Evolutionary conservation across 30 jellyfish, hydroid and myxozoan genomes (phyloP).

Genomic region (Pelagia noctiluca): DNA sequence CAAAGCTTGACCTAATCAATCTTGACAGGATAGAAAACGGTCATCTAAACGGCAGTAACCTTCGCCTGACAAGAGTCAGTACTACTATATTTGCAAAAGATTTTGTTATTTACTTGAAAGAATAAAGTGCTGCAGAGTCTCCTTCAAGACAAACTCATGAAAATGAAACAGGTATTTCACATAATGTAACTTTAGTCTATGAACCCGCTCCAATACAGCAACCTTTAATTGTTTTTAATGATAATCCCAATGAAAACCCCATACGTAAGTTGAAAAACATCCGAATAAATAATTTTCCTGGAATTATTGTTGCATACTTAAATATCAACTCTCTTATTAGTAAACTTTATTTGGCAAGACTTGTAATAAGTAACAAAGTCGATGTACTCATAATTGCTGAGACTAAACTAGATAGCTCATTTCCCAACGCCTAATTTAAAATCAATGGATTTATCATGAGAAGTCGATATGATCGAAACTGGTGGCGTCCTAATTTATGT

Average conservation of each 20-base stretch:
- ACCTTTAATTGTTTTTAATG: slow-evolving; percentile 24
- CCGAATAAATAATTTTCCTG: slow-evolving; percentile 20
- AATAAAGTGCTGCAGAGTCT: slow-evolving; percentile 49
- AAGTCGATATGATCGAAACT: slow-evolving; percentile 37
- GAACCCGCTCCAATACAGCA: slow-evolving; percentile 13
- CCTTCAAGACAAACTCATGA: too few species aligned
- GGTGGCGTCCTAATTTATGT: slow-evolving; percentile 34
- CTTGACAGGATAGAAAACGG: slow-evolving; percentile 29
- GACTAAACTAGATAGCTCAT: slow-evolving; percentile 43
- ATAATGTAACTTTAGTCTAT: too few species aligned
- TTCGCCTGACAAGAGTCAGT: slow-evolving; percentile 56
- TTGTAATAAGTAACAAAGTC: too few species aligned
- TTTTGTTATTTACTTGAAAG: slow-evolving; percentile 31
- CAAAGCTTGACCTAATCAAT: slow-evolving; percentile 29
- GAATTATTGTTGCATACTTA: slow-evolving; percentile 29
- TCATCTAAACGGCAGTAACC: slow-evolving; percentile 67
- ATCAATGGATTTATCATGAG: slow-evolving; percentile 32
- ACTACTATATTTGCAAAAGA: slow-evolving; percentile 51
- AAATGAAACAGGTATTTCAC: too few species aligned
- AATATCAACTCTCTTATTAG: slow-evolving; percentile 49
- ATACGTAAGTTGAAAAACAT: slow-evolving; percentile 29
- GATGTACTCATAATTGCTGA: too few species aligned
- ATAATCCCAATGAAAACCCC: slow-evolving; percentile 24
- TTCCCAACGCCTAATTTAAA: slow-evolving; percentile 22
- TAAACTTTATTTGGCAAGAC: slow-evolving; percentile 34